Conservation (phyloP, 2,113 vertebrate species). For the Aythya baeri region DNA sequence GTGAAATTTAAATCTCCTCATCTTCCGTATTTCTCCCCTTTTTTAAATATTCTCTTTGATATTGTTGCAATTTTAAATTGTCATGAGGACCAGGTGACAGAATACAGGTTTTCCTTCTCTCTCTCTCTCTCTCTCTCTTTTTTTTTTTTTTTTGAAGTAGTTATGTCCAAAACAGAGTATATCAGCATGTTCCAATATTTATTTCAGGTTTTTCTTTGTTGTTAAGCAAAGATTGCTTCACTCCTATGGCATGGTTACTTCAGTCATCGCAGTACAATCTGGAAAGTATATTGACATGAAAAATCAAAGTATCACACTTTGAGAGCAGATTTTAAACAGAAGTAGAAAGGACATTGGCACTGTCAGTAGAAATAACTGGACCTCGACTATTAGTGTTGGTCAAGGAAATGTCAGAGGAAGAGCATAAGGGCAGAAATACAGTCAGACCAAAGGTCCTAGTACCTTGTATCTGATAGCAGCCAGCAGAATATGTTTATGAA, state of each 20-base stretch:
- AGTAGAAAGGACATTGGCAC: not conserved
- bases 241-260: not conserved
- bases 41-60: not conserved
- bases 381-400: not conserved
- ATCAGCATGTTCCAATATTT: constrained; percentile 22
- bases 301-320: not conserved
- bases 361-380: not conserved
- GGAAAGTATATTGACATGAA: not conserved
- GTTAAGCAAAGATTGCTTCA: constrained; percentile 9
- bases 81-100: not conserved
- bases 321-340: not conserved
- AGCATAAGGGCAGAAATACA: not conserved
- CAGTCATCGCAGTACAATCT: not conserved
- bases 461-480: not conserved
- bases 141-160: not conserved
- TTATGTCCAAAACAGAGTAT: not conserved
- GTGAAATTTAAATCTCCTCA: not conserved
- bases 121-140: not conserved
- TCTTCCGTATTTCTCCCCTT: not conserved
- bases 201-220: constrained; percentile 27
- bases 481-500: not conserved
- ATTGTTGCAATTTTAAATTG: not conserved
- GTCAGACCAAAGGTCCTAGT: not conserved
- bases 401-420: not conserved
- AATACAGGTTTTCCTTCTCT: not conserved